These are phyloP conservation scores for Suricata suricatta DNA, from an alignment of 2,113 vertebrate genomes.

Conservation along the genomic window DNA sequence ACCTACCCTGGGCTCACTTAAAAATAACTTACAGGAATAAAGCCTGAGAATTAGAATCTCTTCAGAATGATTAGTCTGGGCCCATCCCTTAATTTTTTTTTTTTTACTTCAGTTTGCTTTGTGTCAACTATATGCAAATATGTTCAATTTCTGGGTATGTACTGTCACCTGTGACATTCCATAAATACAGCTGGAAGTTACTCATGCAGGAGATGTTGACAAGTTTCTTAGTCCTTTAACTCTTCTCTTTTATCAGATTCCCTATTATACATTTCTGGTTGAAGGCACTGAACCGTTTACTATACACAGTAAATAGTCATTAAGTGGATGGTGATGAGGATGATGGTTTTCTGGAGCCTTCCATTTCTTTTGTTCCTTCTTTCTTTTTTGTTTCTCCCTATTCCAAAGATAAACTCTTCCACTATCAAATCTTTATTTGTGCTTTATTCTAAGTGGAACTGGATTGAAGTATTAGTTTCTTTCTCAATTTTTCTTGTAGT, in stretches of 20 bases:
- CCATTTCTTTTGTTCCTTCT: not conserved
- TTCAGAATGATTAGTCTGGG: not conserved
- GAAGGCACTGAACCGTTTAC: not conserved
- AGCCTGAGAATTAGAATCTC: not conserved
- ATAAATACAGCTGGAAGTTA: not conserved
- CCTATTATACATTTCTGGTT: not conserved
- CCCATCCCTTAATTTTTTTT: not conserved
- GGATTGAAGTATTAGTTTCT: not conserved
- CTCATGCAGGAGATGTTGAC: not conserved
- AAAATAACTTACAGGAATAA: not conserved
- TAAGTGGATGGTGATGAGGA: not conserved
- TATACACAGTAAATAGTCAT: not conserved
- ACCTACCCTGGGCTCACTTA: not conserved
- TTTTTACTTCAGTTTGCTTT: not conserved
- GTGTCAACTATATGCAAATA: not conserved
- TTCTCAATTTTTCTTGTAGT: not conserved
- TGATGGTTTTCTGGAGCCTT: not conserved
- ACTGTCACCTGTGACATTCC: not conserved
- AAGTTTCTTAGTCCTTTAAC: not conserved
- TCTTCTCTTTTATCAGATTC: not conserved
- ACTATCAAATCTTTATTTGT: not conserved
- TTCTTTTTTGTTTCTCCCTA: not conserved
- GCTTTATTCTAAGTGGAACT: not conserved
- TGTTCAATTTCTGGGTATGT: not conserved
- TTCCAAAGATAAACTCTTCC: not conserved